Conservation (phyloP, 2,888 invertebrate genomes). For the Hirtodrosophila confusa region DNA sequence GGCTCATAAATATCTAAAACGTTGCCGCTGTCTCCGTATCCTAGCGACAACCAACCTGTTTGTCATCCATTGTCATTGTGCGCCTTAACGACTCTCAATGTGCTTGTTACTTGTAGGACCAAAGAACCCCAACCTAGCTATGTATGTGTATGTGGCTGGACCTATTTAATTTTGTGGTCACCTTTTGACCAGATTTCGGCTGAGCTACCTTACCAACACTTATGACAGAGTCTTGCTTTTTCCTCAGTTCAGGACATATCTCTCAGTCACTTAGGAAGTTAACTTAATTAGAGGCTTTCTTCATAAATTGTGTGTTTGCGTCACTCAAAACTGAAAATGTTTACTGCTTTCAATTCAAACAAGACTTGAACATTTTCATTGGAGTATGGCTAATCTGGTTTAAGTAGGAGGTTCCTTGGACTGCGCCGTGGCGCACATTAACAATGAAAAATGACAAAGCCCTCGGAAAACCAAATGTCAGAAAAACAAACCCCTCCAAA, state of each 20-base stretch:
- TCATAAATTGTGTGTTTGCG: slow-evolving; percentile 6
- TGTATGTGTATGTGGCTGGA: slow-evolving; percentile 10
- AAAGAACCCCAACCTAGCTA: neutral
- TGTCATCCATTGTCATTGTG: slow-evolving; percentile 29
- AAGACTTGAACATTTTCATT: neutral
- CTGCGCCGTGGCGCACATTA: slow-evolving; percentile 31
- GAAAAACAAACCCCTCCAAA: slow-evolving; percentile 4
- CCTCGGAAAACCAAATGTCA: slow-evolving; percentile 28
- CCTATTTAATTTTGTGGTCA: slow-evolving; percentile 43
- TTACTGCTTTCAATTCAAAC: slow-evolving; percentile 2
- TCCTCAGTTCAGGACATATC: slow-evolving; percentile 10
- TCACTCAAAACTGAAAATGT: slow-evolving; percentile 1
- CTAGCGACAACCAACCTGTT: slow-evolving; percentile 9
- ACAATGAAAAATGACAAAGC: slow-evolving; percentile 44
- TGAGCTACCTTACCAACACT: neutral
- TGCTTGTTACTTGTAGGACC: slow-evolving; percentile 40
- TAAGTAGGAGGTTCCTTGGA: slow-evolving; percentile 9
- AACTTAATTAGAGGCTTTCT: slow-evolving; percentile 31
- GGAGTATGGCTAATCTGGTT: slow-evolving; percentile 11
- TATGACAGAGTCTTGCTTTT: slow-evolving; percentile 23
- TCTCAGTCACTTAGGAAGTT: neutral
- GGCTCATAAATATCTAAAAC: slow-evolving; percentile 49
- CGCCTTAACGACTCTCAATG: slow-evolving; percentile 47
- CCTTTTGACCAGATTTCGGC: slow-evolving; percentile 27
- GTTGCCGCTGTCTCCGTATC: slow-evolving; percentile 29